phyloP scores from a whole-genome alignment of 2,888 invertebrate species.

The Diaperis boleti region DNA sequence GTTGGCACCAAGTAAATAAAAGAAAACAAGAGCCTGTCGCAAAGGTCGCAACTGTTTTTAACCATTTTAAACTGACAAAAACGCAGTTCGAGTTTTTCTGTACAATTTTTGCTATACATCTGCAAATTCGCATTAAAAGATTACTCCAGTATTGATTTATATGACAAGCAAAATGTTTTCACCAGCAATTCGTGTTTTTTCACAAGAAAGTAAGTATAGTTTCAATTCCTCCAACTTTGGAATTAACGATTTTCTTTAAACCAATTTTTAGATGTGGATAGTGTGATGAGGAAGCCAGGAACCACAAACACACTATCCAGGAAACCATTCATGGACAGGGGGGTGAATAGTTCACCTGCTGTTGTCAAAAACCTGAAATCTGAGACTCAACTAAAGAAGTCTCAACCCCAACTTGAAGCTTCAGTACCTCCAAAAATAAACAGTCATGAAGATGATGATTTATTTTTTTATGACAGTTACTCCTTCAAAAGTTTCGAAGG shows the following conservation, averaged over 20 bases:
- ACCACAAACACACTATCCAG: slow-evolving; percentile 38
- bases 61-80: too few species aligned
- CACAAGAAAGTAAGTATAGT: slow-evolving; percentile 35
- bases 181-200: slow-evolving; percentile 30
- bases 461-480: slow-evolving; percentile 47
- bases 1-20: too few species aligned
- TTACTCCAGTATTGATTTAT: too few species aligned
- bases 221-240: too few species aligned
- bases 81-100: too few species aligned
- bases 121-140: too few species aligned
- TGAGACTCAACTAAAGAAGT: slow-evolving; percentile 30
- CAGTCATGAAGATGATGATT: slow-evolving; percentile 38
- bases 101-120: too few species aligned
- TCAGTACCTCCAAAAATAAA: not conserved
- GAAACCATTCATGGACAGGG: slow-evolving; percentile 53
- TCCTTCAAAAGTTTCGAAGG: slow-evolving; percentile 48
- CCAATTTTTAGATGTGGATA: slow-evolving; percentile 35
- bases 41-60: too few species aligned
- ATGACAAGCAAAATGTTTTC: slow-evolving; percentile 42
- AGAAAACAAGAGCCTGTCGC: too few species aligned
- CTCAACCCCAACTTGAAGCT: slow-evolving; percentile 27
- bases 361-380: slow-evolving; percentile 36
- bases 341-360: slow-evolving; percentile 51
- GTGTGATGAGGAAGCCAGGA: slow-evolving; percentile 49
- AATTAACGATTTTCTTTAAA: not conserved